Conservation (phyloP, 2,113 vertebrate species). For the Thunnus thynnus region DNA sequence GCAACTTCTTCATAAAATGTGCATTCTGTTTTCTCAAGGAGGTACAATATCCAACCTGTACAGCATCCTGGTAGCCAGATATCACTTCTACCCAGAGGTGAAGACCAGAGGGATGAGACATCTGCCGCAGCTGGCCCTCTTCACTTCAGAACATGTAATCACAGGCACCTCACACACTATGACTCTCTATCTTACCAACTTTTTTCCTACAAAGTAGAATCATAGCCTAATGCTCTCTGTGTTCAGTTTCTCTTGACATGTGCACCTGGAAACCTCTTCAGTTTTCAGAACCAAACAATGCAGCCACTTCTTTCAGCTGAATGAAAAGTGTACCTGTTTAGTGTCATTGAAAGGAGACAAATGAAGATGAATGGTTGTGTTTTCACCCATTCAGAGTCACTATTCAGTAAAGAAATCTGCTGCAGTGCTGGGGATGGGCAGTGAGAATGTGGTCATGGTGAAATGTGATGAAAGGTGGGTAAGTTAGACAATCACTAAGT, state of each 20-base stretch:
- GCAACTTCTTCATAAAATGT: background rate
- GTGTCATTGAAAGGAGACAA: background rate
- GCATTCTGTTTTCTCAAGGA: slow-evolving; percentile 59
- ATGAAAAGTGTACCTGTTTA: background rate
- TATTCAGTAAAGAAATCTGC: slow-evolving; percentile 84
- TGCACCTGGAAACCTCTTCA: background rate
- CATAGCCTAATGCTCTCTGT: background rate
- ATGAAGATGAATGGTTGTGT: slow-evolving; percentile 17
- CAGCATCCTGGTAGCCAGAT: slow-evolving; percentile 79
- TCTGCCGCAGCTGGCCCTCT: slow-evolving; percentile 77
- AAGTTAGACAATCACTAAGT: background rate
- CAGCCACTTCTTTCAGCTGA: background rate
- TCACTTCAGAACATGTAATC: slow-evolving; percentile 85
- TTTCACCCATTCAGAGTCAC: slow-evolving; percentile 76
- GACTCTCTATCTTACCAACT: background rate
- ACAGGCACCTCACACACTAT: background rate
- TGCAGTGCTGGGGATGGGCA: slow-evolving; percentile 77
- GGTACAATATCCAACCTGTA: slow-evolving; percentile 85
- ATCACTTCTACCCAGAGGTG: slow-evolving; percentile 81
- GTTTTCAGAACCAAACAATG: slow-evolving; percentile 8
- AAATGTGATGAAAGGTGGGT: slow-evolving; percentile 85
- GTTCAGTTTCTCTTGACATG: background rate
- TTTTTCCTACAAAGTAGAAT: no score
- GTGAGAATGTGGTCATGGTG: slow-evolving; percentile 79
- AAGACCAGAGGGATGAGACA: slow-evolving; percentile 81